Percentiles rank a stretch among this genome's conserved stretches.
Evolutionary conservation across 2,797 vertebrate species (phyloP).

Genomic region (Bovichtus variegatus): DNA sequence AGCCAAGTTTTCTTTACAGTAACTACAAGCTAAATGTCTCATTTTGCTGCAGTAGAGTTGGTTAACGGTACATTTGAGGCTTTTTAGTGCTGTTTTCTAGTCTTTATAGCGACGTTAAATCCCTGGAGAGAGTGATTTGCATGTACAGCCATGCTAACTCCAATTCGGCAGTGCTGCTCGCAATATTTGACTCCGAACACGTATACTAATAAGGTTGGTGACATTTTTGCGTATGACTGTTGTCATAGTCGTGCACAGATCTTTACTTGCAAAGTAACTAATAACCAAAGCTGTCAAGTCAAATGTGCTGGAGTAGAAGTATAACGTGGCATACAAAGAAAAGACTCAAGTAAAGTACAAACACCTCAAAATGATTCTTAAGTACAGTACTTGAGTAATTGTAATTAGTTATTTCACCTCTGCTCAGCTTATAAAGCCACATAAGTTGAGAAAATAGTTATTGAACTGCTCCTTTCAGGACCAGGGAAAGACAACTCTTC

Average conservation of each 20-base stretch:
- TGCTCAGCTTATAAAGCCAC: accelerated
- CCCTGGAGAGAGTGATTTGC: accelerated
- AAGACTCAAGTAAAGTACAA: too few species aligned
- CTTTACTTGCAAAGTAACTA: too few species aligned
- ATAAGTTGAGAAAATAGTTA: neutral
- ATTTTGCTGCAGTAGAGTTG: neutral
- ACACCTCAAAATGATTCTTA: too few species aligned
- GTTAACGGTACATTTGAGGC: neutral
- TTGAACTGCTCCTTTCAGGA: neutral
- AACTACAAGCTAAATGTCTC: neutral
- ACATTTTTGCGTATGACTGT: neutral
- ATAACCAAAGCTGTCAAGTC: too few species aligned
- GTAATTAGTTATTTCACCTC: too few species aligned
- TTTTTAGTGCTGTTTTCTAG: neutral
- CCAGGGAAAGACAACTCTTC: neutral
- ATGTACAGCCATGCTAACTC: neutral
- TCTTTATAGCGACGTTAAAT: neutral
- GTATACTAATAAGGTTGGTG: neutral
- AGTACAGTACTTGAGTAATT: too few species aligned
- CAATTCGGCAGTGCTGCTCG: accelerated
- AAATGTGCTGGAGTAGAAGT: too few species aligned
- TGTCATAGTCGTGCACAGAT: too few species aligned
- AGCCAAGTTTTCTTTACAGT: neutral
- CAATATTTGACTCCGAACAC: neutral
- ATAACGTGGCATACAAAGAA: too few species aligned